Base-by-base conservation (phyloP, 2,888 invertebrate species). In the Hipparchia sbordonii region DNA sequence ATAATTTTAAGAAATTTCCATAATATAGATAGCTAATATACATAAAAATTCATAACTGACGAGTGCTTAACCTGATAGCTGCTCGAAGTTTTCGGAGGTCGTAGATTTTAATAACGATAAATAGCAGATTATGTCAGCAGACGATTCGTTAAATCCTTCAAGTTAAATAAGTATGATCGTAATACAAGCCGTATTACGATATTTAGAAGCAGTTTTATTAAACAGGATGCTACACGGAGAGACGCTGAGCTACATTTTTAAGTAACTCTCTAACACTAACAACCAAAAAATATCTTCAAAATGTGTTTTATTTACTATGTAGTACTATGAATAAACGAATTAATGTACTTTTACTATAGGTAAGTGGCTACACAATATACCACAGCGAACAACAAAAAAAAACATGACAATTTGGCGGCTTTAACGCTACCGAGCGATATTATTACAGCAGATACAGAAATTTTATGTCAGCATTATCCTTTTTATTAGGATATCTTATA, bases 61-160 rank as follows among this genome's bases (percentile, higher is more conserved):
- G 59, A 72, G 23, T 82, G 80, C 78, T 77, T 78, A 78, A 80
- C 77, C 81, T 80, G 66, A 79, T 79, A 78, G 79, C 80, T 79
- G 80, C 80, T 80, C 79, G 79, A 78, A 77, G 77, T 79, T 83
- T 80, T 82, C 80, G 81, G 82, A 82, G 82, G 79, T 80, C 79
- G 78, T 81, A 83, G 82, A 84, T 87, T 79, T 83, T 87, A 87
- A 88, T 89, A 85, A 84, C 86, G 89, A 89, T 87, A 85, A 85
- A 88, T 88, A 79, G 82, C 80, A 80, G 84, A 88, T 86, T 81
- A 82, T 78, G 80, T 78, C 80, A 77, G 74, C 78, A 76, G 74
- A 78, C 74, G 74, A 74, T 76, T 80, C 79, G 78, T 80, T 79
- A 82, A 83, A 80, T 84, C 82, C 82, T 85, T 82, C 77, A 74